These are phyloP conservation scores for Saccopteryx bilineata DNA, from an alignment of 2,113 vertebrate species.

Conservation along the genomic window DNA sequence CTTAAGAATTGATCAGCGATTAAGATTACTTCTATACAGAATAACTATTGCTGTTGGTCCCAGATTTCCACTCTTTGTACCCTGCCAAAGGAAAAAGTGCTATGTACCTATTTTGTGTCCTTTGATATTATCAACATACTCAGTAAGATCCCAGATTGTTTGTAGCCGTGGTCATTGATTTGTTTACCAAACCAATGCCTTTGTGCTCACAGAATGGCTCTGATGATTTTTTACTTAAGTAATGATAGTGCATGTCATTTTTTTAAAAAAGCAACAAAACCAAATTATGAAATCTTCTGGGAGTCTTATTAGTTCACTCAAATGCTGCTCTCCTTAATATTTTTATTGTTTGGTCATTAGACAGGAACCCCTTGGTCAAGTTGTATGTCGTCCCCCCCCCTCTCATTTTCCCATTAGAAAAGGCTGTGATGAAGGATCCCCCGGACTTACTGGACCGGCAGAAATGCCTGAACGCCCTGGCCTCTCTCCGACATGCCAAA, in stretches of 20 bases:
- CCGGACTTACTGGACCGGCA: conserved; percentile 99
- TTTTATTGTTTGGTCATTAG: conserved; percentile 83
- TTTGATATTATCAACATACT: conserved; percentile 85
- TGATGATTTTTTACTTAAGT: conserved; percentile 86
- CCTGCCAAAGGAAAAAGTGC: conserved; percentile 77
- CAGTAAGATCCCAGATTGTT: conserved; percentile 90
- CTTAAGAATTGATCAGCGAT: conserved; percentile 12
- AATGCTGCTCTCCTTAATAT: conserved; percentile 85
- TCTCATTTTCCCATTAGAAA: conserved; percentile 97
- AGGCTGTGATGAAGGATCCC: conserved; percentile 97
- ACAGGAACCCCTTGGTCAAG: conserved; percentile 92
- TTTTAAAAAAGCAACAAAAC: conserved; percentile 38
- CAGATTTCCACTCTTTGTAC: conserved; percentile 5
- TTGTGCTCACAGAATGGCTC: conserved; percentile 85
- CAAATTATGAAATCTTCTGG: conserved; percentile 84
- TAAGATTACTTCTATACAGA: conserved; percentile 38
- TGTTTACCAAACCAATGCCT: conserved; percentile 85
- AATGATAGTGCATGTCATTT: conserved; percentile 85
- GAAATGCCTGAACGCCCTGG: conserved; percentile 99
- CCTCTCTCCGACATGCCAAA: conserved; percentile 99
- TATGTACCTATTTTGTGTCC: conserved; percentile 86
- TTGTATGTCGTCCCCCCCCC: conserved; percentile 90
- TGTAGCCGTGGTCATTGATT: conserved; percentile 84
- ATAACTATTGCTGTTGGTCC: neutral
- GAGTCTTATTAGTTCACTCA: conserved; percentile 90